Percentiles rank a stretch among this genome's conserved stretches.
Evolutionary conservation across 37 sponge, comb jelly and placozoan species (phyloP).

Genomic region (Agelas oroides): DNA sequence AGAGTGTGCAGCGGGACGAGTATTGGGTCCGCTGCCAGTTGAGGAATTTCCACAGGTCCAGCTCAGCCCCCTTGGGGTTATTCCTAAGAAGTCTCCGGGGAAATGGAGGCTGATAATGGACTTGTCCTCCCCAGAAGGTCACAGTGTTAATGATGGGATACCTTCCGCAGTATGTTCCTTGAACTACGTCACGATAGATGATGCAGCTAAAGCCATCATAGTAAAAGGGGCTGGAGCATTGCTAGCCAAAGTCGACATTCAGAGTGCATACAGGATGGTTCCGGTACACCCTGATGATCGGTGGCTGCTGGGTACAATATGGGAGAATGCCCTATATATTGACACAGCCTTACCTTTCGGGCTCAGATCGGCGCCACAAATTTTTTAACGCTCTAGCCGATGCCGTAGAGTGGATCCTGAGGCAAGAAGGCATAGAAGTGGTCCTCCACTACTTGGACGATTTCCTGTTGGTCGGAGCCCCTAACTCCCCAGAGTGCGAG

Average conservation of each 20-base stretch:
- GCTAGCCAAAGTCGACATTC: conserved; percentile 32
- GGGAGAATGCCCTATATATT: not conserved
- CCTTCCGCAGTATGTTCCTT: not conserved
- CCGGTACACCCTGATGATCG: conserved; percentile 37
- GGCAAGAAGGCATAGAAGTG: too few relatives aligned
- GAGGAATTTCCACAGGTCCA: not conserved
- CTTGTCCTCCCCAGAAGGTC: conserved; percentile 14
- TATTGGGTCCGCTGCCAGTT: not conserved
- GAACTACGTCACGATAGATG: not conserved
- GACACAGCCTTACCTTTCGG: too few relatives aligned
- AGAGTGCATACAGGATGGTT: conserved; percentile 27
- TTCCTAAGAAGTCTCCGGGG: not conserved
- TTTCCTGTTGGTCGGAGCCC: too few relatives aligned
- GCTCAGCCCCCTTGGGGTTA: conserved; percentile 1
- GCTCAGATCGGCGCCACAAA: too few relatives aligned
- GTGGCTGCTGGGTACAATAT: conserved; percentile 17
- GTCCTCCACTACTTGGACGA: too few relatives aligned
- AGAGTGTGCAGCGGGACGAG: conserved; percentile 13
- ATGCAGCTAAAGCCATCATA: not conserved
- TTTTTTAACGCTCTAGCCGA: too few relatives aligned
- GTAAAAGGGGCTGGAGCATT: not conserved
- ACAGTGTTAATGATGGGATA: conserved; percentile 22
- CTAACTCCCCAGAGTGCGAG: too few relatives aligned
- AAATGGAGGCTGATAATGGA: conserved; percentile 21
- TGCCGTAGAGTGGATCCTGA: too few relatives aligned